Percentiles rank a stretch among this genome's conserved stretches.
Conservation (phyloP, 2,888 invertebrate species). For the Apotomis capreana region DNA sequence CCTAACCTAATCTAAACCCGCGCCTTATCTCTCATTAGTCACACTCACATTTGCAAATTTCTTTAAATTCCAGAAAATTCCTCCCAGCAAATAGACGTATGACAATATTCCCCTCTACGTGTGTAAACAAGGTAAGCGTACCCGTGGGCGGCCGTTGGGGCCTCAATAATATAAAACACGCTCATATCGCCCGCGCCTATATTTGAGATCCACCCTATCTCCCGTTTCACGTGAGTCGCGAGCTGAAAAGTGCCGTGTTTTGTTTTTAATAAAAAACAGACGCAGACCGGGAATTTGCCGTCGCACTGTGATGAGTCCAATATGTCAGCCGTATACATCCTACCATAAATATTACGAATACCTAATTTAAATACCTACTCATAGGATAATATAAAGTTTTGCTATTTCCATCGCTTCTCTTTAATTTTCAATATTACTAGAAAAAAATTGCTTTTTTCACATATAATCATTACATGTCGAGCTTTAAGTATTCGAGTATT, state of each 20-base stretch:
- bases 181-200: slow-evolving; percentile 63
- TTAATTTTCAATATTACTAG: no score
- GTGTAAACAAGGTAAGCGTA: slow-evolving; percentile 74
- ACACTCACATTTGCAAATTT: slow-evolving; percentile 24
- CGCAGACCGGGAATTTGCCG: not conserved
- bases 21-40: slow-evolving; percentile 15
- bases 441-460: no score
- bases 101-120: slow-evolving; percentile 54
- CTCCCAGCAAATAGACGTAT: slow-evolving; percentile 36
- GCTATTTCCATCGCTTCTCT: no score
- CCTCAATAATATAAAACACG: slow-evolving; percentile 81
- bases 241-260: slow-evolving; percentile 35
- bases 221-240: slow-evolving; percentile 26
- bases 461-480: no score
- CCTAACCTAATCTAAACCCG: slow-evolving; percentile 1
- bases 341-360: no score
- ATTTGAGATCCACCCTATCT: slow-evolving; percentile 57
- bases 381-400: no score
- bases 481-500: no score
- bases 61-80: slow-evolving; percentile 34
- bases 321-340: no score
- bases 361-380: no score
- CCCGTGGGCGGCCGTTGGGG: slow-evolving; percentile 58
- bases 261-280: slow-evolving; percentile 25
- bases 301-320: not conserved